Conservation (phyloP, 2,797 vertebrate genomes). For the Sebastes jordani region DNA sequence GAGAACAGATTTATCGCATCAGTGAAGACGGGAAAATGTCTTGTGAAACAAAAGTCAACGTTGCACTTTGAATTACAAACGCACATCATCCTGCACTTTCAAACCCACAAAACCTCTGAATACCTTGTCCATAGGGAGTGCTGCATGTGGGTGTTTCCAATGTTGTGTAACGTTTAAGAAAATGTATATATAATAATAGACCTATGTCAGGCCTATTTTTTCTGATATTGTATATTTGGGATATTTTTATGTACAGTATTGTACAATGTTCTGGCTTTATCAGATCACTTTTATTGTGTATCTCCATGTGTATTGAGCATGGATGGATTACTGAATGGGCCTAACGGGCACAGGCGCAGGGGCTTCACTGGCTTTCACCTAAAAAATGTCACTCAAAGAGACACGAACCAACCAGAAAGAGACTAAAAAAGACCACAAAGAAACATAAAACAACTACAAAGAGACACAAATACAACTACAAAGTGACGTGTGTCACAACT, state of each 20-base stretch:
- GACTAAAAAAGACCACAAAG: too few relatives aligned
- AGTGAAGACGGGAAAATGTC: background rate
- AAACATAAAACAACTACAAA: too few relatives aligned
- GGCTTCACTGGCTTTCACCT: too few relatives aligned
- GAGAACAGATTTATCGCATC: background rate
- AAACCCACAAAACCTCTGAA: slow-evolving; percentile 21
- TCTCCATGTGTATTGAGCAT: background rate
- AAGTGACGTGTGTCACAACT: too few relatives aligned
- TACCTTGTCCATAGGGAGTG: background rate
- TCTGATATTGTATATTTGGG: slow-evolving; percentile 18
- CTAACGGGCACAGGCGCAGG: accelerated
- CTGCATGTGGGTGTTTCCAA: slow-evolving; percentile 9
- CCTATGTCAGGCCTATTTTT: background rate
- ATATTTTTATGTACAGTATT: slow-evolving; percentile 32
- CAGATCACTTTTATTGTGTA: background rate
- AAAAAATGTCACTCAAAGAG: too few relatives aligned
- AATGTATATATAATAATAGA: background rate
- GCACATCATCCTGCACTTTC: slow-evolving; percentile 70
- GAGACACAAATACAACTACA: too few relatives aligned
- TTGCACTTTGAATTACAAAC: slow-evolving; percentile 60
- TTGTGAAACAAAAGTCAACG: slow-evolving; percentile 10
- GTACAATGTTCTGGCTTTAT: slow-evolving; percentile 12
- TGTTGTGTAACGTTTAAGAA: background rate
- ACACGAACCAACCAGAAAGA: too few relatives aligned
- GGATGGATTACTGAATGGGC: too few relatives aligned